Evolutionary conservation across 2,113 vertebrate species (phyloP).

Genomic region (Octodon degus): DNA sequence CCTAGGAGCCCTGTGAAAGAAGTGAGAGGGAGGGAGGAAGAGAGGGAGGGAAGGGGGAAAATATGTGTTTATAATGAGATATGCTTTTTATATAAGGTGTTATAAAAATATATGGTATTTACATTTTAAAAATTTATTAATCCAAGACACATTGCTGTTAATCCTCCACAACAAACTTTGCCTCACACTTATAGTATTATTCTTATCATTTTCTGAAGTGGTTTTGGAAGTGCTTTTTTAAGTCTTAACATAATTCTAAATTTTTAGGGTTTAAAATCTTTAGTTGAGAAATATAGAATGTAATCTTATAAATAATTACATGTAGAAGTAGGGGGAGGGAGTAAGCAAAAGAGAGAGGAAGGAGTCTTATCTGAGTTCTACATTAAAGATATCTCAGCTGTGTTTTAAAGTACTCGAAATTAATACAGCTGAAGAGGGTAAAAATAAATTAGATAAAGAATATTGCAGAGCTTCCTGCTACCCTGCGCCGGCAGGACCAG

Average conservation of each 20-base stretch:
- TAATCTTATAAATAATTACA: neutral
- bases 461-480: too few relatives aligned
- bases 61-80: neutral
- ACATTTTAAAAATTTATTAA: neutral
- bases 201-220: neutral
- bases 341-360: neutral
- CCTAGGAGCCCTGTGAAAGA: neutral
- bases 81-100: neutral
- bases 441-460: slow-evolving; percentile 26
- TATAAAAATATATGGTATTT: neutral
- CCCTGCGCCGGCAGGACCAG: too few relatives aligned
- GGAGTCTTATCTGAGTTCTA: neutral
- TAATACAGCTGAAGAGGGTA: neutral
- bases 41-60: neutral
- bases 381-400: slow-evolving; percentile 36
- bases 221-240: neutral
- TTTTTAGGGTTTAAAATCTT: neutral
- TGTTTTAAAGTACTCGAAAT: neutral
- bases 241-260: neutral
- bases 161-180: neutral
- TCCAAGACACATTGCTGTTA: neutral
- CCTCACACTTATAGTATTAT: neutral
- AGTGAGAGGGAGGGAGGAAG: neutral
- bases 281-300: neutral
- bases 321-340: neutral